A percentile compares a stretch with the other conserved stretches of the same genome.
phyloP scores from a whole-genome alignment of 1,140 invertebrate species.

The Orussus abietinus region DNA sequence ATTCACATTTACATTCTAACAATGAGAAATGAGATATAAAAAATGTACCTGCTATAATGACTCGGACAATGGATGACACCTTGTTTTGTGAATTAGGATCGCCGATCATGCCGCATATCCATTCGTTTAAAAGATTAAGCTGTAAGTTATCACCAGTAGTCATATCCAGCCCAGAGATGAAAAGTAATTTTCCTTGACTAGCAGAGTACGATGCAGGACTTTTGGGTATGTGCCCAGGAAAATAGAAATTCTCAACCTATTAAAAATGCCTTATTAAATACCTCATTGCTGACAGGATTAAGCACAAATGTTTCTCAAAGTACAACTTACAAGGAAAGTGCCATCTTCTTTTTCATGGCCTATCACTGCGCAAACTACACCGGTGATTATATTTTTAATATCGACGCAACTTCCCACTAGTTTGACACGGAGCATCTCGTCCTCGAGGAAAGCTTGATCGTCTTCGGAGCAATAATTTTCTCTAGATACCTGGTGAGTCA shows the following conservation, averaged over 20 bases:
- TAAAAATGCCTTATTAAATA: slow-evolving; percentile 12
- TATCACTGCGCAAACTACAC: slow-evolving; percentile 72
- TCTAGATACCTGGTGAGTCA: slow-evolving; percentile 68
- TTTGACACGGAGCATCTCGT: slow-evolving; percentile 84
- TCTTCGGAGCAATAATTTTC: slow-evolving; percentile 64
- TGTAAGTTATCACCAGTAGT: slow-evolving; percentile 52
- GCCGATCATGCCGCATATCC: slow-evolving; percentile 71
- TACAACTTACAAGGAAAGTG: slow-evolving; percentile 35
- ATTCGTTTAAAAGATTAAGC: slow-evolving; percentile 74
- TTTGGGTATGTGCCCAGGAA: slow-evolving; percentile 61
- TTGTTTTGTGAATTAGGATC: slow-evolving; percentile 58
- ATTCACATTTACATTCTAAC: not conserved
- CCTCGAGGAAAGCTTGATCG: slow-evolving; percentile 85
- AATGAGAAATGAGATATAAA: too few relatives aligned
- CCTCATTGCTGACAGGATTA: not conserved
- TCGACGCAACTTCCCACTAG: slow-evolving; percentile 64
- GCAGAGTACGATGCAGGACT: slow-evolving; percentile 42
- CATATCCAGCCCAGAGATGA: slow-evolving; percentile 84
- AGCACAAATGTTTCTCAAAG: not conserved
- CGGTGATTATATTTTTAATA: slow-evolving; percentile 64
- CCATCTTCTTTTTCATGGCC: slow-evolving; percentile 56
- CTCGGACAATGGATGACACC: slow-evolving; percentile 64
- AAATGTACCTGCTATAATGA: slow-evolving; percentile 72
- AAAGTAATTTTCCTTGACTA: slow-evolving; percentile 62
- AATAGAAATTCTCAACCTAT: slow-evolving; percentile 71